phyloP scores from a whole-genome alignment of 1,140 invertebrate species.

The Drosophila tropicalis region DNA sequence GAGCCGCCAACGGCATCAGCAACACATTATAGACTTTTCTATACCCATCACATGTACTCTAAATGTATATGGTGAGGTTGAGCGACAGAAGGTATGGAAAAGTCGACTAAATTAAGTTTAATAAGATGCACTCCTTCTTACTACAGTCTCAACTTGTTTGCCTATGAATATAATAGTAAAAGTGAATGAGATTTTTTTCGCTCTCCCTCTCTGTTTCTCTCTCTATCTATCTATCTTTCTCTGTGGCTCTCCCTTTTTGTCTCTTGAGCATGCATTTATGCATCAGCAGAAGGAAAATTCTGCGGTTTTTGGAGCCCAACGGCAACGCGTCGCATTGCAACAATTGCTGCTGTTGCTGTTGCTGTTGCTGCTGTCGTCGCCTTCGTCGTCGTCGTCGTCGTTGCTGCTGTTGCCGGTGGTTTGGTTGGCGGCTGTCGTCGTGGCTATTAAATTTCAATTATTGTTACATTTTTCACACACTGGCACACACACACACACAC shows the following conservation, averaged over 20 bases:
- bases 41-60: conserved; percentile 1
- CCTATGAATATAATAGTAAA: conserved; percentile 80
- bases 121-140: conserved; percentile 10
- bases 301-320: conserved; percentile 38
- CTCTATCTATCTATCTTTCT: conserved; percentile 9
- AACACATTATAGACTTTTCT: conserved; percentile 46
- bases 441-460: conserved; percentile 80
- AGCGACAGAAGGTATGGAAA: not conserved
- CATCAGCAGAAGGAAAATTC: conserved; percentile 36
- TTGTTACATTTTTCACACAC: conserved; percentile 79
- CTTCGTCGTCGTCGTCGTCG: conserved; percentile 7
- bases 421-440: conserved; percentile 62
- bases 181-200: conserved; percentile 71
- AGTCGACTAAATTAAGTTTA: not conserved
- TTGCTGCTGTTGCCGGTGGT: conserved; percentile 40
- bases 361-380: conserved; percentile 2
- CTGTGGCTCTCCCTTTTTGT: not conserved
- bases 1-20: conserved; percentile 59
- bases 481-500: conserved; percentile 25
- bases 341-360: conserved; percentile 6
- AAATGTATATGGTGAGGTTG: not conserved
- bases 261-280: conserved; percentile 53
- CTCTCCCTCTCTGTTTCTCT: conserved; percentile 14
- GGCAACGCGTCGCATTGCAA: conserved; percentile 27
- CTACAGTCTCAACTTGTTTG: conserved; percentile 32